Evolutionary conservation across 2,797 vertebrate genomes (phyloP).

Genomic region (Anolis apletophallus): DNA sequence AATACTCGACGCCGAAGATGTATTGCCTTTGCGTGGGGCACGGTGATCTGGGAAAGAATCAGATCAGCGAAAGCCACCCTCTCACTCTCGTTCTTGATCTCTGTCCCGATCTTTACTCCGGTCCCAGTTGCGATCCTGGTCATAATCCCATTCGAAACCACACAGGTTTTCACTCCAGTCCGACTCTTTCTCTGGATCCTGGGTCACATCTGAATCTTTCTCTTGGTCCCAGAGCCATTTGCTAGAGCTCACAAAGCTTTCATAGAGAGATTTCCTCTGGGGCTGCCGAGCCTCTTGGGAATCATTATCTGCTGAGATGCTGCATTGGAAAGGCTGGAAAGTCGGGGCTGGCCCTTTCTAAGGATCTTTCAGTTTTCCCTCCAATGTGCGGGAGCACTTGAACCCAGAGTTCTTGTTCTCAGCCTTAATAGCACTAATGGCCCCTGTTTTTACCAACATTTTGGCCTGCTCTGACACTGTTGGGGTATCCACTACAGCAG

Average conservation of each 20-base stretch:
- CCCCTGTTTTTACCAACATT: constrained; percentile 93
- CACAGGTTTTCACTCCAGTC: constrained; percentile 55
- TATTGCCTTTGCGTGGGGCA: constrained; percentile 91
- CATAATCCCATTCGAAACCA: constrained; percentile 62
- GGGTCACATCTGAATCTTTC: constrained; percentile 64
- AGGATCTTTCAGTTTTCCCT: constrained; percentile 94
- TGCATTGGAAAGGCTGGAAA: constrained; percentile 94
- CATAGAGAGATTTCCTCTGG: constrained; percentile 90
- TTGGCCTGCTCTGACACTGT: constrained; percentile 95
- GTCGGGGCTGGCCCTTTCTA: constrained; percentile 91
- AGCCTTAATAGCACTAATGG: constrained; percentile 94
- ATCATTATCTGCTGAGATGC: constrained; percentile 90
- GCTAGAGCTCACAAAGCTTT: constrained; percentile 89
- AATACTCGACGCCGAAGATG: too few species aligned
- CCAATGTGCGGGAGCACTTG: constrained; percentile 91
- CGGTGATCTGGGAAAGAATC: constrained; percentile 90
- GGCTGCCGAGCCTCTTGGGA: constrained; percentile 85
- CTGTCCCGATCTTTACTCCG: constrained; percentile 55
- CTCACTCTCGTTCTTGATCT: constrained; percentile 53
- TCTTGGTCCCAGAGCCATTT: constrained; percentile 83
- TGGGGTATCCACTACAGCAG: constrained; percentile 91
- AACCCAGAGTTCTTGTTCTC: constrained; percentile 96
- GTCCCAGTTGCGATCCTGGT: constrained; percentile 61
- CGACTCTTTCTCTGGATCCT: constrained; percentile 73
- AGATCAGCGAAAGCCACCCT: too few species aligned